These are phyloP conservation scores for Mantis religiosa DNA, from an alignment of 2,888 invertebrate species.

Conservation along the genomic window DNA sequence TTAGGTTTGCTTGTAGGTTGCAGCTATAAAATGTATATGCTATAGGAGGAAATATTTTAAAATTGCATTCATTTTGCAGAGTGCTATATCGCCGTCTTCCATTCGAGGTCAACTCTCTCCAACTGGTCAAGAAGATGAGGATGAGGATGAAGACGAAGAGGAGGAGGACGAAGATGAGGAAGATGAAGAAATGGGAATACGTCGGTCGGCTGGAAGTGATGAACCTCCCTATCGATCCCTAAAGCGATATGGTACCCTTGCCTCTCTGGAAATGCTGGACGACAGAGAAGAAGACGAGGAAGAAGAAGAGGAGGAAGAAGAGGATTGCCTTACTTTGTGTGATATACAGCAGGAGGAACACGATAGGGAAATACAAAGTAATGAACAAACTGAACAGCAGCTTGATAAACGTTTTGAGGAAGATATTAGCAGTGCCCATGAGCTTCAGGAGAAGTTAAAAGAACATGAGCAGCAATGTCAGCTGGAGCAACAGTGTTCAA, in stretches of 20 bases:
- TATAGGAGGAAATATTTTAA: not conserved
- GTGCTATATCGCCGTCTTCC: not conserved
- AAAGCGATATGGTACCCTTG: slow-evolving; percentile 47
- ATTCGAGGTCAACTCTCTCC: not conserved
- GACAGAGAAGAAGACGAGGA: slow-evolving; percentile 36
- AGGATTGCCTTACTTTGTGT: slow-evolving; percentile 25
- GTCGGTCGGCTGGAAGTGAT: slow-evolving; percentile 63
- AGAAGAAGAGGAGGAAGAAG: slow-evolving; percentile 27
- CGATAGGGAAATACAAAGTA: not conserved
- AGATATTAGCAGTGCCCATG: not conserved
- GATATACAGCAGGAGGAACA: slow-evolving; percentile 21
- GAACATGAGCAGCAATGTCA: not conserved
- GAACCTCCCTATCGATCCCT: slow-evolving; percentile 71
- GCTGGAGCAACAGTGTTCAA: not conserved
- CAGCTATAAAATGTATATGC: too few relatives aligned
- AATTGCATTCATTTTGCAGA: not conserved
- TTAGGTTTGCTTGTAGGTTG: too few relatives aligned
- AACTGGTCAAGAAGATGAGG: not conserved
- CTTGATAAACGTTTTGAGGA: not conserved
- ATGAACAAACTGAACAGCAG: not conserved
- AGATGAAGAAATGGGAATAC: slow-evolving; percentile 62
- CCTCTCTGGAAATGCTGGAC: slow-evolving; percentile 40
- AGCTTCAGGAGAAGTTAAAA: not conserved
- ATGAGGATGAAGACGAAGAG: slow-evolving; percentile 15
- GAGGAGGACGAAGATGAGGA: slow-evolving; percentile 42